Percentiles rank a stretch among this genome's conserved stretches.
Conservation (phyloP, 2,113 vertebrate species). For the Lonchura striata region DNA sequence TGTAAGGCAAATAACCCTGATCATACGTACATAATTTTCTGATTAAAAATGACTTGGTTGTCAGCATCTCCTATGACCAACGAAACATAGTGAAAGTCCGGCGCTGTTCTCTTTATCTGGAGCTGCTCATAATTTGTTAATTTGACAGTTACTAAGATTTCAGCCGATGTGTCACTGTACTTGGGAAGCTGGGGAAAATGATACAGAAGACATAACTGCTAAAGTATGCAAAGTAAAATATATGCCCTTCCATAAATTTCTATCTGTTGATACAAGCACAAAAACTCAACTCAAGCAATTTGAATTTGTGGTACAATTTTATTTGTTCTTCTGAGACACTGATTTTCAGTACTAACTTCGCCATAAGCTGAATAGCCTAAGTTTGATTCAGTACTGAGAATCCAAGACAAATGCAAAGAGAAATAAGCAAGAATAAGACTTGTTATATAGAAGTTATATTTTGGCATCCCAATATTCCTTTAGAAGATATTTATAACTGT, state of each 20-base stretch:
- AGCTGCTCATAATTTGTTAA: conserved; percentile 88
- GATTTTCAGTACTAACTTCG: neutral
- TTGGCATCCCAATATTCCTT: neutral
- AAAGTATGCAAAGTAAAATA: conserved; percentile 18
- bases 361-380: neutral
- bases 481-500: neutral
- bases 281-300: neutral
- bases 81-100: conserved; percentile 83
- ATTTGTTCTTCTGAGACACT: neutral
- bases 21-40: conserved; percentile 84
- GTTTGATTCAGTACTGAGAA: neutral
- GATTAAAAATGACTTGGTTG: conserved; percentile 87
- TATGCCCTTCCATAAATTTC: neutral
- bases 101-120: conserved; percentile 84
- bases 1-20: neutral
- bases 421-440: neutral
- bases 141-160: conserved; percentile 85
- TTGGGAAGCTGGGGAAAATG: conserved; percentile 79
- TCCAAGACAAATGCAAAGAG: neutral
- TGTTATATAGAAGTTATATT: neutral
- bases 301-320: neutral
- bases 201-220: conserved; percentile 1
- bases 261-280: neutral
- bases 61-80: conserved; percentile 89
- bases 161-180: conserved; percentile 79